Base-by-base conservation (phyloP, 2,888 invertebrate species). In the Homarus gammarus region DNA sequence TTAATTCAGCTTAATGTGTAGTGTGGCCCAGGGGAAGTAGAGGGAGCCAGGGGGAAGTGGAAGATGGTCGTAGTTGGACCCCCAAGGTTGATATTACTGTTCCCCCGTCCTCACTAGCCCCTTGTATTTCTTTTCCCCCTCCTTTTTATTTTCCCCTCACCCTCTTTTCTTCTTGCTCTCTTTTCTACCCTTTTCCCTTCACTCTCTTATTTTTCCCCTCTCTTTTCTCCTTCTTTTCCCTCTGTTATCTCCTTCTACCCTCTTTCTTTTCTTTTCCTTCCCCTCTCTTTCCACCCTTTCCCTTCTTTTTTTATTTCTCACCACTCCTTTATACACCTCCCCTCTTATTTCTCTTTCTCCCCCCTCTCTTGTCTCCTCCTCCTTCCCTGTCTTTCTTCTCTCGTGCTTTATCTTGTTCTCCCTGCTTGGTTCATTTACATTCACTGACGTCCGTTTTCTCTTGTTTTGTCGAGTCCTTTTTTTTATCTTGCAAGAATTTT, bases 1-100 rank as follows among this genome's bases (percentile, higher is more conserved):
- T 64, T 64, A 64, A 64, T 64, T 64, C 61, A 64, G 27, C 27
- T 64, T 64, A 64, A 64, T 64, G 61, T n/a, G 5, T 8, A 64
- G 27, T 64, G 27, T 64, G 61, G 27, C 27, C 3, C 27, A 64
- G 27, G 18, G 27, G 61, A 27, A 27, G 61, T 10, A 27, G 27
- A 10, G 27, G 6, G 27, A n/a, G 61, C 61, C 5, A 1, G 27
- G n/a, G 27, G 61, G 12, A 56, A 64, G 27, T n/a, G n/a, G 61
- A 3, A 3, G 61, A 27, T 6, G 27, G 27, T 27, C 1, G 61
- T 5, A 44, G 5, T 8, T 44, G 44, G 44, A 12, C 12, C 44
- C 12, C 44, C 6, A 44, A 5, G 44, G 6, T 8, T 44, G 44
- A n/a, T 12, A 44, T 12, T 12, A 8, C 44, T 44, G 44, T 44